A percentile compares a stretch with the other conserved stretches of the same genome.
Conservation (phyloP, 2,113 vertebrate genomes). For the Plotosus lineatus region DNA sequence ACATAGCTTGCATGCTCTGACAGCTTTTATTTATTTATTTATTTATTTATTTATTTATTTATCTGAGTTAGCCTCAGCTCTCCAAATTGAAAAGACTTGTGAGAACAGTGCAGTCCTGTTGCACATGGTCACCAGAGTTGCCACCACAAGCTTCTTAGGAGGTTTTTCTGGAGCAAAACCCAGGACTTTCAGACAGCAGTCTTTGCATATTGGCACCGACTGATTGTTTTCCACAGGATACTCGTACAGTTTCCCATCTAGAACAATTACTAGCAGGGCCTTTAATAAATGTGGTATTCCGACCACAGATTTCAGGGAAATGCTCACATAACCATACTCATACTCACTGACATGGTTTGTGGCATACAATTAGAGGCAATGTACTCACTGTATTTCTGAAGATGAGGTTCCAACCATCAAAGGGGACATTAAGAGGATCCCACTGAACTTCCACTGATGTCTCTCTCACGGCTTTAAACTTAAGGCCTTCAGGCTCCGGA, state of each 20-base stretch:
- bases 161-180: constrained; percentile 53
- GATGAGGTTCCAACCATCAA: constrained; percentile 94
- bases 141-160: constrained; percentile 49
- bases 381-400: constrained; percentile 87
- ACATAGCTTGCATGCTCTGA: constrained; percentile 53
- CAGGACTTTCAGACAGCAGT: constrained; percentile 49
- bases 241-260: constrained; percentile 37
- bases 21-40: constrained; percentile 46
- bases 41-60: constrained; percentile 49
- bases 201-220: constrained; percentile 49
- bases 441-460: constrained; percentile 94
- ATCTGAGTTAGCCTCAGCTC: constrained; percentile 51
- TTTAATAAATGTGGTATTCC: constrained; percentile 44
- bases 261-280: constrained; percentile 44
- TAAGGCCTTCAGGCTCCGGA: constrained; percentile 91
- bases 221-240: constrained; percentile 58
- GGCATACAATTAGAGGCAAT: neutral
- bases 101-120: constrained; percentile 51
- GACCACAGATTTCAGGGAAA: constrained; percentile 47
- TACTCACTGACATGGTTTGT: neutral
- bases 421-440: constrained; percentile 91
- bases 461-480: constrained; percentile 92
- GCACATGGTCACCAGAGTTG: constrained; percentile 49
- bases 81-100: constrained; percentile 51
- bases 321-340: constrained; percentile 20